Percentiles rank a stretch among this genome's conserved stretches.
Evolutionary conservation across 2,113 vertebrate genomes (phyloP).

Genomic region (Corythornis vintsioides): DNA sequence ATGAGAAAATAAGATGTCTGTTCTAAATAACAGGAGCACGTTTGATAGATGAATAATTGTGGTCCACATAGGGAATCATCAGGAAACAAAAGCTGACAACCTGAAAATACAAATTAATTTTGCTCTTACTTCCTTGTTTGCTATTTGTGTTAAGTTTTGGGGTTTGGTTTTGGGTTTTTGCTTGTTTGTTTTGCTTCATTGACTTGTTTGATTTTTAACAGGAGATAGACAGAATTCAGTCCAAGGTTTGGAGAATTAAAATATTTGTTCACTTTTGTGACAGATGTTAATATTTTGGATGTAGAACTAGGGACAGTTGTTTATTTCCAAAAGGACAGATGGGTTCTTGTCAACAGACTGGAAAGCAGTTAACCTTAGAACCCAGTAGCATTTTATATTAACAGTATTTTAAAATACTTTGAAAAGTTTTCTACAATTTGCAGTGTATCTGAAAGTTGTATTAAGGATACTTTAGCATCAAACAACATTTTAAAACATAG

Average conservation of each 20-base stretch:
- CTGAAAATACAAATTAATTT: neutral
- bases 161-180: neutral
- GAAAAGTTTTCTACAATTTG: neutral
- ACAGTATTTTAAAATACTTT: neutral
- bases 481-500: neutral
- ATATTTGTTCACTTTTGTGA: neutral
- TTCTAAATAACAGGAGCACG: neutral
- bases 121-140: neutral
- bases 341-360: neutral
- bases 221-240: neutral
- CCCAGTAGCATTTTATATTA: neutral
- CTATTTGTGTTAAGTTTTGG: neutral
- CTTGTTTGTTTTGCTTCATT: neutral
- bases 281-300: neutral
- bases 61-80: neutral
- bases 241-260: neutral
- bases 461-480: neutral
- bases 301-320: neutral
- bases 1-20: neutral
- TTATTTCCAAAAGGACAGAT: neutral
- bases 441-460: neutral
- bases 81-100: neutral
- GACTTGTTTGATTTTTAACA: neutral
- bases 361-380: neutral
- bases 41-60: neutral